These are phyloP conservation scores for Sturmia bella DNA, from an alignment of 2,888 invertebrate species.

Conservation along the genomic window DNA sequence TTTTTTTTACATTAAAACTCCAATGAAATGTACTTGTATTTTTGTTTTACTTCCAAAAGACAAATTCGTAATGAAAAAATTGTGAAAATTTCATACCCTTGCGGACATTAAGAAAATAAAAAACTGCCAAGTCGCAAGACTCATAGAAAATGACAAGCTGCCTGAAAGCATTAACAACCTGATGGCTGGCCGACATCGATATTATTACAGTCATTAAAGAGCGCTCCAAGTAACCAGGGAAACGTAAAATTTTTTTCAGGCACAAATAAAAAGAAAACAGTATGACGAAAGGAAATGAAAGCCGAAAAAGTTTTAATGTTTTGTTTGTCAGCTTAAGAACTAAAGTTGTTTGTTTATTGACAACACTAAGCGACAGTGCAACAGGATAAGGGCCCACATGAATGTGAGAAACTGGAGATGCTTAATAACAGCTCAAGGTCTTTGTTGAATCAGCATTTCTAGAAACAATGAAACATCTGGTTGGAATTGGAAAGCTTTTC, in stretches of 20 bases:
- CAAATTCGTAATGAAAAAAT: background rate
- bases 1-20: no score
- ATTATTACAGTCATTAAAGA: background rate
- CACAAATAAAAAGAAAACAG: background rate
- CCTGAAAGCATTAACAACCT: background rate
- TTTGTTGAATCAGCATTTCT: no score
- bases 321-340: no score
- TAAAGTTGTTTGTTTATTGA: background rate
- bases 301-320: background rate
- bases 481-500: no score
- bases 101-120: constrained; percentile 2
- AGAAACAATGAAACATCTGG: no score
- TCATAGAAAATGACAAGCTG: background rate
- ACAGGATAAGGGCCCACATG: no score
- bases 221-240: background rate
- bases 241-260: constrained; percentile 1
- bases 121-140: constrained; percentile 1
- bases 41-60: no score
- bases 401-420: no score
- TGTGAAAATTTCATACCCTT: background rate
- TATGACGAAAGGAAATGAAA: background rate
- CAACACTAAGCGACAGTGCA: background rate
- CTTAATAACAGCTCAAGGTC: no score
- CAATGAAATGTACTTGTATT: no score
- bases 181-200: constrained; percentile 2